A percentile compares a stretch with the other conserved stretches of the same genome.
Conservation (phyloP, 2,888 invertebrate species). For the Gortyna flavago region DNA sequence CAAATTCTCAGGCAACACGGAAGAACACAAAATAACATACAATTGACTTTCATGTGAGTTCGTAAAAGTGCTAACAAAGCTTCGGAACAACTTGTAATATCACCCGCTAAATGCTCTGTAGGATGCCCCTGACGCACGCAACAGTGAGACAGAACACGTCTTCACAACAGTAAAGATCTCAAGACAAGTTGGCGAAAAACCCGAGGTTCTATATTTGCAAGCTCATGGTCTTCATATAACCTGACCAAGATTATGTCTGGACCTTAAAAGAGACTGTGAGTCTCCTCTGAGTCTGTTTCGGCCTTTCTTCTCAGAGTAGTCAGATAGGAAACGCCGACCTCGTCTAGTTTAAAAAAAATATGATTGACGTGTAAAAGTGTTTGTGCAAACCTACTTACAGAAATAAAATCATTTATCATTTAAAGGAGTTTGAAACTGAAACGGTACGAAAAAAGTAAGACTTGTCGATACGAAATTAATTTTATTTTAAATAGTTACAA, state of each 20-base stretch:
- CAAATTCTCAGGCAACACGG: slow-evolving; percentile 60
- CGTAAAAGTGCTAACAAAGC: slow-evolving; percentile 84
- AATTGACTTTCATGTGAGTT: slow-evolving; percentile 68
- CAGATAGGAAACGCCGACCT: no score
- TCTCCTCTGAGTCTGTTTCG: no score
- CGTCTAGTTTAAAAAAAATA: no score
- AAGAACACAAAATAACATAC: slow-evolving; percentile 48
- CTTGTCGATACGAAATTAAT: neutral
- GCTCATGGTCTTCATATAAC: no score
- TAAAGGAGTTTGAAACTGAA: neutral
- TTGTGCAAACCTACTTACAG: no score
- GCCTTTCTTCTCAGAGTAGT: no score
- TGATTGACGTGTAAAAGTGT: no score
- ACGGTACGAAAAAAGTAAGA: neutral
- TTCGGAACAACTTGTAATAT: slow-evolving; percentile 80
- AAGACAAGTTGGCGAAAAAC: neutral
- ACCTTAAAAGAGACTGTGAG: no score
- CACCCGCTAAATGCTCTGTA: slow-evolving; percentile 75
- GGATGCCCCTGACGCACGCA: slow-evolving; percentile 39
- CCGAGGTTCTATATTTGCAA: neutral
- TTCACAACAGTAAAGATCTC: neutral
- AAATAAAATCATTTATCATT: no score
- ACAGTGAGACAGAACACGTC: neutral
- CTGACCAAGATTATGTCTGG: no score
- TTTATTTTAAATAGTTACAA: neutral